Percentiles rank a stretch among this genome's conserved stretches.
Conservation (phyloP, 2,113 vertebrate species). For the Noctilio leporinus region DNA sequence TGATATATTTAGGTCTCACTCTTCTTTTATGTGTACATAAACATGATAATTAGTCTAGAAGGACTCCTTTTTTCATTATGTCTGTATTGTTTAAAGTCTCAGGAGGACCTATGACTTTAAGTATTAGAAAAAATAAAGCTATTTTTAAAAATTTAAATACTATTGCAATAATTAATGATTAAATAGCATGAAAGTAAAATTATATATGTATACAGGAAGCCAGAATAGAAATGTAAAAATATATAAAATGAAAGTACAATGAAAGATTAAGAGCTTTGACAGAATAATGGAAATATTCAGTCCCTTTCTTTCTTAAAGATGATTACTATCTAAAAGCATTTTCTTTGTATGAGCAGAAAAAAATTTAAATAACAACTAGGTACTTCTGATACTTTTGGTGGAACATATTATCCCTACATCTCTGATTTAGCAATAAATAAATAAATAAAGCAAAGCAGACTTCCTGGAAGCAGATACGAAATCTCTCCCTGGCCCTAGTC, state of each 20-base stretch:
- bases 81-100: neutral
- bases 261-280: neutral
- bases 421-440: neutral
- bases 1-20: neutral
- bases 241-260: neutral
- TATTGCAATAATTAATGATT: neutral
- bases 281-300: neutral
- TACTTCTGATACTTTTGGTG: neutral
- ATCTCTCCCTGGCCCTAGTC: neutral
- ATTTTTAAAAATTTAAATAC: neutral
- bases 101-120: neutral
- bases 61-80: neutral
- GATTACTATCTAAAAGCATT: neutral
- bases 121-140: neutral
- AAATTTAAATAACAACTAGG: neutral
- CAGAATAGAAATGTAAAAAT: neutral
- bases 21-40: neutral
- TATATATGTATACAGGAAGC: neutral
- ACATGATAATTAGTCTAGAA: neutral
- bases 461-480: neutral
- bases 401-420: neutral
- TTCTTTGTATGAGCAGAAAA: neutral
- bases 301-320: neutral
- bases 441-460: neutral
- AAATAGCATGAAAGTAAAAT: neutral